Evolutionary conservation across 37 sponge, comb jelly and placozoan species (phyloP), one percentile per base, ranked within the genome.

Genomic region (Cliona cf. orientalis): DNA sequence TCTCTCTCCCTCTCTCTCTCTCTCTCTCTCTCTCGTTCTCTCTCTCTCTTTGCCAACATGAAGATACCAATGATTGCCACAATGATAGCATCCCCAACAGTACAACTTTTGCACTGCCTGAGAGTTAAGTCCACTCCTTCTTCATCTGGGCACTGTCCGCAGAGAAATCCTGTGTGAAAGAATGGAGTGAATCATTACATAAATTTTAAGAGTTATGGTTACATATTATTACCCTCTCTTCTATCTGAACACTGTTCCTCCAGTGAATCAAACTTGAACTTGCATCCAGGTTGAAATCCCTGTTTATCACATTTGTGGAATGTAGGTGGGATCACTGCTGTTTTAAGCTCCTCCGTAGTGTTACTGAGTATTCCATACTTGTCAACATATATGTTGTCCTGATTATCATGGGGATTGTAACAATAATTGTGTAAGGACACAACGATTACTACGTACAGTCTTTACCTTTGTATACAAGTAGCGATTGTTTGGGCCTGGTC

Each of bases 381-480:
- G 14, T 29, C 28, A 25, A 5, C 55, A n/a, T n/a, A n/a, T n/a
- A n/a, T n/a, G n/a, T n/a, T n/a, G n/a, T n/a, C n/a, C n/a, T n/a
- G n/a, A n/a, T n/a, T n/a, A 6, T 6, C 28, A 7, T 25, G 63
- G 63, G 26, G 12, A 61, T 11, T 25, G 26, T 12, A 61, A 61
- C 23, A 61, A 6, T 25, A 22, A 61, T 25, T 6, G 23, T 61
- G 63, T 61, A n/a, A 25, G 5, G 5, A 61, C 26, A 61, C 63
- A 61, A 28, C 22, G 23, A 61, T 25, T n/a, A 61, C 28, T 35
- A 35, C 9, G n/a, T n/a, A 69, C n/a, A 29, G 14, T 46, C 53
- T 72, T 62, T 53, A 89, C 89, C 83, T 71, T 37, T 12, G 82
- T 64, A 46, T 82, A 89, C 5, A 89, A 5, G 57, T 89, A 66